Base-by-base conservation (phyloP, 1,140 invertebrate genomes). In the Marisa cornuarietis region DNA sequence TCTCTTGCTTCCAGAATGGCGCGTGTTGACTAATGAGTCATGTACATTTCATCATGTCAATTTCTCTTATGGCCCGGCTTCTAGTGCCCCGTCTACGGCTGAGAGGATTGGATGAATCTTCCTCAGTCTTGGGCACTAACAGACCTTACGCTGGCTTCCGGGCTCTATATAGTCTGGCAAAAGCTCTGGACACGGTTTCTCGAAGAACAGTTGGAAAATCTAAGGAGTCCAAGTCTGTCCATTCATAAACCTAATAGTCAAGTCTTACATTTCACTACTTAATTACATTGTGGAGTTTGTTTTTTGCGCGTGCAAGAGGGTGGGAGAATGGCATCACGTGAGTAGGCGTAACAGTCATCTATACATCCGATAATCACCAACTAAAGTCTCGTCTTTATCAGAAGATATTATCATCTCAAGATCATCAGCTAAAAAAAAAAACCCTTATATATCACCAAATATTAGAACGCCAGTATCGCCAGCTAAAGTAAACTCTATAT, bases 31-130 rank as follows among this genome's bases (percentile, higher is more conserved):
- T 68, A 68, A 68, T 68, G 65, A 68, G 65, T 68, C 65, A 68
- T 68, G 65, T 68, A 68, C 65, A 68, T 68, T 68, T 68, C 65
- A 68, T 68, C 65, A 68, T 68, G 65, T 68, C 65, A 68, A 68
- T 68, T 68, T 13, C 65, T 68, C 14, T 68, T 24, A 31, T 26
- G n/a, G 24, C 54, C 54, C 4, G 54, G 54, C 54, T 58, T 58
- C 54, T 58, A 58, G 54, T 58, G 54, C 11, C 54, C 4, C 11
- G 54, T 18, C 54, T 58, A 18, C 54, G 54, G 9, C 54, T 13
- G 54, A 20, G 42, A 75, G 61, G 54, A 54, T 58, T 61, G 22
- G 49, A 71, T 71, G 73, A 75, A 75, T 42, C 11, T 20, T 14
- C 6, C 11, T n/a, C 73, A 13, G 11, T 31, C 11, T n/a, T 26